phyloP scores from a whole-genome alignment of 2,113 vertebrate species.

The Meleagris gallopavo region DNA sequence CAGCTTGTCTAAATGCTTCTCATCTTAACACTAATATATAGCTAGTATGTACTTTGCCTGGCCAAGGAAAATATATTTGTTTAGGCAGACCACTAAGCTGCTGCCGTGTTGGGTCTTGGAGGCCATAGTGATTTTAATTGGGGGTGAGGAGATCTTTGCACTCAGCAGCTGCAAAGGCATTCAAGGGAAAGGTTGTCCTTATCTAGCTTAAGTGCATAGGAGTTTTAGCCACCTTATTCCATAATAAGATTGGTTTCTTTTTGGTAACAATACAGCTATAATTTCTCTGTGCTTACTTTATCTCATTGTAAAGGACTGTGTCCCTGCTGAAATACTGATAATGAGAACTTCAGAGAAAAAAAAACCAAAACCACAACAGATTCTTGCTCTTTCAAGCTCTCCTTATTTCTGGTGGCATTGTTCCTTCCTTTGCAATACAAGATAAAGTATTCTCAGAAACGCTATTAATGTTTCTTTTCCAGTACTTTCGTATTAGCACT shows the following conservation, averaged over 20 bases:
- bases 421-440: background rate
- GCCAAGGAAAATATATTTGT: background rate
- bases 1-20: background rate
- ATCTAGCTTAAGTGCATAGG: background rate
- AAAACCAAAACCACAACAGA: background rate
- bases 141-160: background rate
- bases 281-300: background rate
- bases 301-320: background rate
- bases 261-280: background rate
- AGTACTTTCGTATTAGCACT: background rate
- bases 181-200: background rate
- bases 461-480: background rate
- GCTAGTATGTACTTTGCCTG: no score
- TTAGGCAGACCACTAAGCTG: background rate
- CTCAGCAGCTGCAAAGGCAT: background rate
- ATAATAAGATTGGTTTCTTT: background rate
- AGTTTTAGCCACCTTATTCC: background rate
- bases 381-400: background rate
- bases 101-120: background rate
- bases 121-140: background rate
- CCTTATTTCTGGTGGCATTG: background rate
- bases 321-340: background rate
- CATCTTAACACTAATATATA: accelerated
- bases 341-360: background rate
- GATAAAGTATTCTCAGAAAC: background rate